These are phyloP conservation scores for Gallinago stenura DNA, from an alignment of 2,797 vertebrate genomes.

Conservation along the genomic window DNA sequence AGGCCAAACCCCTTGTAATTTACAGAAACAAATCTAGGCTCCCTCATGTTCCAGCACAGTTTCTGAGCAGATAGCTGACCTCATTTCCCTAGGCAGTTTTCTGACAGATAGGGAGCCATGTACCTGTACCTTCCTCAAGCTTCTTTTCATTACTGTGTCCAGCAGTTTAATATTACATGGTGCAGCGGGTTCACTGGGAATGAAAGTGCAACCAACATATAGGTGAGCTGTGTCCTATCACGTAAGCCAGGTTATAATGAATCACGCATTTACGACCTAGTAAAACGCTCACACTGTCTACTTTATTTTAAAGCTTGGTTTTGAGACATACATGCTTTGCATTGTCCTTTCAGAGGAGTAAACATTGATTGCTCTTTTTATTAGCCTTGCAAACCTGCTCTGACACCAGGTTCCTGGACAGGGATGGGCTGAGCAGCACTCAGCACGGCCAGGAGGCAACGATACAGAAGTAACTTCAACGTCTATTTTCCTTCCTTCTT, in stretches of 20 bases:
- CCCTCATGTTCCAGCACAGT: not conserved
- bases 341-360: slow-evolving; percentile 32
- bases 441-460: rapidly evolving
- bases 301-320: slow-evolving; percentile 21
- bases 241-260: not conserved
- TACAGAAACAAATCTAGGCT: not conserved
- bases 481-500: not conserved
- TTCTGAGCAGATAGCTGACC: slow-evolving; percentile 19
- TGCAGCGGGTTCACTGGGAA: not conserved
- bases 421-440: not conserved
- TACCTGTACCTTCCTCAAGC: not conserved
- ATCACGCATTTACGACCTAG: slow-evolving; percentile 6
- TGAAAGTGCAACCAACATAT: not conserved
- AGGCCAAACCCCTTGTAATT: not conserved
- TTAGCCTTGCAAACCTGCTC: slow-evolving; percentile 17
- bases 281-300: not conserved
- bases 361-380: slow-evolving; percentile 46
- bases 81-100: slow-evolving; percentile 22
- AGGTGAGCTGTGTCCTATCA: slow-evolving; percentile 3
- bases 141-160: not conserved
- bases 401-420: not conserved
- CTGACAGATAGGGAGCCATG: slow-evolving; percentile 12
- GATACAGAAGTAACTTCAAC: not conserved
- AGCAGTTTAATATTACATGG: not conserved
- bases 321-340: not conserved